Evolutionary conservation across 2,797 vertebrate species (phyloP), one percentile per base, ranked within the genome.

Genomic region (Chelon labrosus): DNA sequence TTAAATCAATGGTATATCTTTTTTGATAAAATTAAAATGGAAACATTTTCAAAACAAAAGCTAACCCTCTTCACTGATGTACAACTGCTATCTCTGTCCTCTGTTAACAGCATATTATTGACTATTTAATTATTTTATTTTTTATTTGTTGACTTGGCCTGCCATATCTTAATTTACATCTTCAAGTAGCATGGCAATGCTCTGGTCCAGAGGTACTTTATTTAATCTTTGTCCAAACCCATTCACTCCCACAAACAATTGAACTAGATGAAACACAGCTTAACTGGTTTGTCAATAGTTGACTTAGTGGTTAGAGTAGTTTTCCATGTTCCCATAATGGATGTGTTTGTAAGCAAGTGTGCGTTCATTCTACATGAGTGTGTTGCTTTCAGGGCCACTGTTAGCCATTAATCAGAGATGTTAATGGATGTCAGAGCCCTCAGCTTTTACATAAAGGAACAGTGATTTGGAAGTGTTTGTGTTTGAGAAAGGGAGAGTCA

Each of bases 341-440:
- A 35, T 83, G 84, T 80, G 66, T 77, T 75, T 66, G 54, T 85
- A 65, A 80, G 70, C 6, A 62, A 55, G 76, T 70, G 70, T 80
- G 51, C 81, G 60, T 79, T 73, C 47, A 52, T 73, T 35, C 31
- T 42, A 63, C 52, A 70, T 83, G 59, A 72, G 69, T 58, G 73
- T 59, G 65, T 66, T 85, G 75, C 83, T 85, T 83, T 85, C 73
- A 57, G 82, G 81, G 74, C 65, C 44, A 63, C 49, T 55, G 83
- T 90, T 83, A 88, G 84, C 81, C 88, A 90, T 90, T 92, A 88
- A 83, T 75, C 74, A 7, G 39, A 65, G 63, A 63, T 7, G 60
- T 85, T 90, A 89, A 91, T 87, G 79, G 70, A 59, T 77, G 51
- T 70, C 61, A 64, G 62, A 77, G 57, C 63, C 5, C 46, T 80